phyloP scores from a whole-genome alignment of 2,113 vertebrate species.

The Hippocampus barbouri region DNA sequence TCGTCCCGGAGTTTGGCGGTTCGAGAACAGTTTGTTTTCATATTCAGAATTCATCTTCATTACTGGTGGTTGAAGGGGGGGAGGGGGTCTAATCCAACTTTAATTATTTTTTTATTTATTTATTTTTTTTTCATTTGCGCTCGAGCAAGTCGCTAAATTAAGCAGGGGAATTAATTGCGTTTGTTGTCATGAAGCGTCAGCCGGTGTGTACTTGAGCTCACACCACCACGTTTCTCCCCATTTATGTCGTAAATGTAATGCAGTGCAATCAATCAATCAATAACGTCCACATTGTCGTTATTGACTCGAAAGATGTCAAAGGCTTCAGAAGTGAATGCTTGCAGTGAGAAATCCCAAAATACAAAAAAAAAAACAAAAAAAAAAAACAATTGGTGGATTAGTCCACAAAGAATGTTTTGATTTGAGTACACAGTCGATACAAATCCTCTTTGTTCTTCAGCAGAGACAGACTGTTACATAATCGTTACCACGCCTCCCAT shows the following conservation, averaged over 20 bases:
- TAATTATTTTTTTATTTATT: slow-evolving; percentile 4
- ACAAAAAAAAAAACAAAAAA: not conserved
- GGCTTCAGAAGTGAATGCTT: not conserved
- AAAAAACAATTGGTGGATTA: not conserved
- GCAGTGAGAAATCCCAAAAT: not conserved
- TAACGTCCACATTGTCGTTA: slow-evolving; percentile 12
- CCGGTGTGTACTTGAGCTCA: slow-evolving; percentile 23
- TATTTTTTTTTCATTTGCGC: too few species aligned
- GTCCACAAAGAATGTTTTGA: not conserved
- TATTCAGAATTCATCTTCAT: not conserved
- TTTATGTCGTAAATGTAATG: not conserved
- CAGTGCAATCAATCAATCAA: slow-evolving; percentile 1
- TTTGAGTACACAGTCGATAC: slow-evolving; percentile 4
- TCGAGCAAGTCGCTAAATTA: slow-evolving; percentile 32
- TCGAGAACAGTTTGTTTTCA: not conserved
- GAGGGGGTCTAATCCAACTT: not conserved
- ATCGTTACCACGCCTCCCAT: slow-evolving; percentile 14
- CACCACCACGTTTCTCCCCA: not conserved
- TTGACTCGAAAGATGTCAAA: slow-evolving; percentile 22
- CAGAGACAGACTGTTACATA: slow-evolving; percentile 28
- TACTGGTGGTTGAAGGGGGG: not conserved
- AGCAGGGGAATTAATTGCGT: slow-evolving; percentile 45
- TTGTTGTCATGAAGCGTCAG: slow-evolving; percentile 40
- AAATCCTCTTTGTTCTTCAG: slow-evolving; percentile 23
- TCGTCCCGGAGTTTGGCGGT: slow-evolving; percentile 9